Conservation (phyloP, 2,888 invertebrate genomes). For the Ceriagrion tenellum region DNA sequence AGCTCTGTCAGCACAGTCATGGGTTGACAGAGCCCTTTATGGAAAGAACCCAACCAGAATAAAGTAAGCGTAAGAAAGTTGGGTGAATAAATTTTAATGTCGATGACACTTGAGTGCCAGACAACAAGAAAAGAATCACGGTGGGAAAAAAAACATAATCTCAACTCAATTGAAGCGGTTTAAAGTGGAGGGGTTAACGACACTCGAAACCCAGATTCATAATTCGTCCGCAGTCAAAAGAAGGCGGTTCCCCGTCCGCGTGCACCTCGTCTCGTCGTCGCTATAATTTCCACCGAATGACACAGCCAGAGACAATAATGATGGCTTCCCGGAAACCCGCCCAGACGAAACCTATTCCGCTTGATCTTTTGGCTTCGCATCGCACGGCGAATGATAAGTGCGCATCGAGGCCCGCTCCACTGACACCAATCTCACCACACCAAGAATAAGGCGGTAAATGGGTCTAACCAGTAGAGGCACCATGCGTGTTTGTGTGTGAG, state of each 20-base stretch:
- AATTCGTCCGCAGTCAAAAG: background rate
- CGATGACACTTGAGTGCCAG: background rate
- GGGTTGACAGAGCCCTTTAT: too few species aligned
- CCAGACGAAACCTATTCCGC: background rate
- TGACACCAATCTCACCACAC: background rate
- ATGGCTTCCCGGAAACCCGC: background rate
- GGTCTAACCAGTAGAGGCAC: background rate
- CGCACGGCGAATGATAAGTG: background rate
- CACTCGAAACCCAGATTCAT: slow-evolving; percentile 4
- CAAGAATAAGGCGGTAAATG: background rate
- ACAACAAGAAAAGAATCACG: background rate
- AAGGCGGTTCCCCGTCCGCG: background rate
- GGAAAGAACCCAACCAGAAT: too few species aligned
- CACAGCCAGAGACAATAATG: background rate
- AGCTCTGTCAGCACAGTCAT: too few species aligned
- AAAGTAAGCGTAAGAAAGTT: too few species aligned
- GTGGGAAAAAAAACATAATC: background rate
- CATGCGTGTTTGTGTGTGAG: background rate
- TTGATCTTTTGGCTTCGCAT: background rate
- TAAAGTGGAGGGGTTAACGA: background rate
- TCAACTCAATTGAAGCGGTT: background rate
- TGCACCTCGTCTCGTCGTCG: background rate
- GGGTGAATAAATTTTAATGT: background rate
- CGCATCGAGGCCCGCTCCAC: background rate
- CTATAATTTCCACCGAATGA: slow-evolving; percentile 25